These are phyloP conservation scores for Nyctibius grandis DNA, from an alignment of 2,797 vertebrate species.

Conservation along the genomic window DNA sequence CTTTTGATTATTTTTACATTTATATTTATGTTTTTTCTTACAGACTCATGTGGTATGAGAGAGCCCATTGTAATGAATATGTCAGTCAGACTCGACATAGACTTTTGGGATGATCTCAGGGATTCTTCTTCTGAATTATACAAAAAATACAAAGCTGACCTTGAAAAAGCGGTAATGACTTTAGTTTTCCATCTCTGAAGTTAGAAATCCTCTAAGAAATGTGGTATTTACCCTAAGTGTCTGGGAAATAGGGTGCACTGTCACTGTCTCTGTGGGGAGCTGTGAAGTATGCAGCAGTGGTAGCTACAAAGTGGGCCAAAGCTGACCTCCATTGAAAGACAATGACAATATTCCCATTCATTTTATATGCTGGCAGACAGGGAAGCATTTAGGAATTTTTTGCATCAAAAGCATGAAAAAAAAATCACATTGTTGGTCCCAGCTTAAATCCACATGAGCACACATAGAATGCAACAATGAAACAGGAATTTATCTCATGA, in stretches of 20 bases:
- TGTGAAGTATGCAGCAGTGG: not conserved
- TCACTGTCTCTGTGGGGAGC: not conserved
- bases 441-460: not conserved
- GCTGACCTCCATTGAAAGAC: not conserved
- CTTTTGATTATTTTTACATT: not conserved
- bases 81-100: slow-evolving; percentile 61
- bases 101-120: slow-evolving; percentile 54
- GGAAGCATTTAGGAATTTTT: not conserved
- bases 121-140: slow-evolving; percentile 65
- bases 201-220: not conserved
- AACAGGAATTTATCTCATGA: not conserved
- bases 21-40: not conserved
- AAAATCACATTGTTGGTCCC: not conserved
- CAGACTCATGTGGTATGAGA: not conserved
- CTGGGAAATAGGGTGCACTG: not conserved
- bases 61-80: slow-evolving; percentile 39
- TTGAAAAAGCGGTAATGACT: slow-evolving; percentile 72
- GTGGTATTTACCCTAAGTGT: not conserved
- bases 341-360: not conserved
- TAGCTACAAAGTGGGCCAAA: not conserved
- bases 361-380: not conserved
- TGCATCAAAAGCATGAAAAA: not conserved
- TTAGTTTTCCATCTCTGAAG: not conserved
- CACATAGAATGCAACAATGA: not conserved
- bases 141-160: slow-evolving; percentile 64